phyloP scores from a whole-genome alignment of 1,140 invertebrate species.

The Reticulitermes speratus region DNA sequence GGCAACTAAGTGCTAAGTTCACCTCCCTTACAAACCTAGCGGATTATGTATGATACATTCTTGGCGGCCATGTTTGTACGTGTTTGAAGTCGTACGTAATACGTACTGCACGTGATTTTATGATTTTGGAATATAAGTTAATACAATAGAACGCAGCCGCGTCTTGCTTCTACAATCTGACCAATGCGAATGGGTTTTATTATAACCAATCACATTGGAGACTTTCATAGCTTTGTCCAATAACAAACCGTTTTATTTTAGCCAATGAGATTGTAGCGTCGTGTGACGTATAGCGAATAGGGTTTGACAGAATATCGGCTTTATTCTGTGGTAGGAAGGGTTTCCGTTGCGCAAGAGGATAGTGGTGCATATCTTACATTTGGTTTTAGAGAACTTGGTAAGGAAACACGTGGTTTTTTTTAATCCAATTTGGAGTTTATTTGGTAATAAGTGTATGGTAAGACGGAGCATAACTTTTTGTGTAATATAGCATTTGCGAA shows the following conservation, averaged over 20 bases:
- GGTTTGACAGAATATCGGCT: neutral
- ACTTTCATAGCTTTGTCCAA: neutral
- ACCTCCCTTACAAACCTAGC: no score
- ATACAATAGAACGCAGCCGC: neutral
- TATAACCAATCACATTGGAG: neutral
- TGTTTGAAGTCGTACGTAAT: no score
- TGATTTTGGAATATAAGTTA: neutral
- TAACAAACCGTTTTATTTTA: slow-evolving; percentile 28
- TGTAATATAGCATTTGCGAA: neutral
- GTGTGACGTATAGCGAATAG: slow-evolving; percentile 28
- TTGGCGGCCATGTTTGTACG: no score
- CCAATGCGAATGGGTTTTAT: slow-evolving; percentile 14
- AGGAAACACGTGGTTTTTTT: neutral
- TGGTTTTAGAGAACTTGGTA: neutral
- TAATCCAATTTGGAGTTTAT: no score
- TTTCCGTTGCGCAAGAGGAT: neutral
- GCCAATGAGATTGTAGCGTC: slow-evolving; percentile 12
- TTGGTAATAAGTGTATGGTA: no score
- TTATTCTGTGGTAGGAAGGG: neutral
- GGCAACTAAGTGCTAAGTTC: no score
- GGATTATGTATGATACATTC: no score
- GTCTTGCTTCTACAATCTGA: neutral
- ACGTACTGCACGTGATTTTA: no score
- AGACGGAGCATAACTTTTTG: neutral
- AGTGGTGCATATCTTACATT: neutral